Evolutionary conservation across 1,140 invertebrate species (phyloP), one percentile per base, ranked within the genome.

Genomic region (Oedothorax gibbosus): DNA sequence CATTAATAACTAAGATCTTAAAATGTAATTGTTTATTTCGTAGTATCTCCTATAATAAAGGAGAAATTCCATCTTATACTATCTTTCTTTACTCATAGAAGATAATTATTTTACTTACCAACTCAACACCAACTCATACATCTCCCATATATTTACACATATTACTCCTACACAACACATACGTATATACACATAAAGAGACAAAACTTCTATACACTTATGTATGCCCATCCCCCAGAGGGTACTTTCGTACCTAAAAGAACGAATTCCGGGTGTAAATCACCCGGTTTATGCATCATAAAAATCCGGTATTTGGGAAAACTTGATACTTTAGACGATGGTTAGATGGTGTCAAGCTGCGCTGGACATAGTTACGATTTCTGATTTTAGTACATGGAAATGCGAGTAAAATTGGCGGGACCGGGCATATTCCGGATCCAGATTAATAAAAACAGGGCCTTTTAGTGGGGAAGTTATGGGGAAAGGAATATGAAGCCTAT

Each of bases 241-340:
- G 62, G 60, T 53, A 78, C 76, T 78, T 78, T 78, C 35, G 76
- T 51, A 79, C 64, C 77, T 21, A 66, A 53, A 68, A 68, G 49
- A 79, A 49, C 35, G 51, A 79, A 53, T 79, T 56, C n/a, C 66
- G 64, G 62, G 77, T 79, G 77, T 79, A 79, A 79, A 79, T 79
- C 77, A 79, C 77, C 77, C 64, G 54, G 64, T 79, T 79, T 79
- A 79, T 79, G 77, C 68, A 68, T 79, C 77, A 79, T 79, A 79
- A 79, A 77, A 79, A 79, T 66, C 62, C 68, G 21, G 64, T 68
- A 79, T 64, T 66, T 18, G 77, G 77, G 21, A 35, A 64, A 68
- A 79, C 60, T 66, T 56, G 77, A 65, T 79, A 65, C 62, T 66
- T 79, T 66, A 66, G 62, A 65, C 77, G 77, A 79, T 79, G 62